Base-by-base conservation (phyloP, 2,888 invertebrate species). In the Nomada flava region DNA sequence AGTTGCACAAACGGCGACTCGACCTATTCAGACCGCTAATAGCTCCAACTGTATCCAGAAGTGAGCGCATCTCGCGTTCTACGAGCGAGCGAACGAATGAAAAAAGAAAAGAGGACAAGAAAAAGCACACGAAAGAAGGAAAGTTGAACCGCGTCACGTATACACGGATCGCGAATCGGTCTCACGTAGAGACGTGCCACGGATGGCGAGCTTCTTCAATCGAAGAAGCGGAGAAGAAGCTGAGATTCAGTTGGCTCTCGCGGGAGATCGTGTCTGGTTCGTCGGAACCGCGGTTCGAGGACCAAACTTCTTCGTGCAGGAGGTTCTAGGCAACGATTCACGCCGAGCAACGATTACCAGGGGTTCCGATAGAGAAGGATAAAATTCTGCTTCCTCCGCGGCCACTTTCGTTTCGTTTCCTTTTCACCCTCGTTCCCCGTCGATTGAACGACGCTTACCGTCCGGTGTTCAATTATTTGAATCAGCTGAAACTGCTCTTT, bases 91-190 rank as follows among this genome's bases (percentile, higher is more conserved):
- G 44, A 63, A 64, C n/a, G 44, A 62, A 47, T 68, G 1, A 36
- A 36, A 7, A 36, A 36, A 7, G 7, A 7, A 36, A 7, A 7
- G 36, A 36, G 36, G 36, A 36, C 7, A 36, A 29, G 0, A 7
- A 29, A 7, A 29, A 7, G 7, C 29, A 7, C 29, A 0, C 29
- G 36, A 36, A 36, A 36, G 53, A 65, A 78, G 68, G 70, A 77
- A 83, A 83, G 75, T 81, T 60, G 53, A 76, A 73, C 80, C 80
- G 77, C 75, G 80, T 87, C 87, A 86, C 87, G 87, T 87, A 87
- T 64, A 64, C 52, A 78, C 50, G 75, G 7, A 74, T 84, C 81
- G 79, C 72, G 84, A 75, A 84, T 86, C 81, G 72, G 55, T 65
- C 76, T 79, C 81, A 79, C 87, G 82, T 87, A 87, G 62, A 47